Evolutionary conservation across 2,888 invertebrate genomes (phyloP).

Genomic region (Microplitis deprimator): DNA sequence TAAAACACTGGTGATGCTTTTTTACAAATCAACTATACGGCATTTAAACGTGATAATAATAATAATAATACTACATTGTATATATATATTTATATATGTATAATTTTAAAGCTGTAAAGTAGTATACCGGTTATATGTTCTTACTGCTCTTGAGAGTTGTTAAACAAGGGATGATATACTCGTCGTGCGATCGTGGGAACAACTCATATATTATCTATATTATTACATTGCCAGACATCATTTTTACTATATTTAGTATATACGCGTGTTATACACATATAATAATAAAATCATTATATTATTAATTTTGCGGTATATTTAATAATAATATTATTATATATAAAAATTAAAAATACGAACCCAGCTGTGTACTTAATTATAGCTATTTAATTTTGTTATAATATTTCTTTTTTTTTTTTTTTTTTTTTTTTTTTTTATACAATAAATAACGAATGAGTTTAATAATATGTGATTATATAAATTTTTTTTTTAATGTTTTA

Average conservation of each 20-base stretch:
- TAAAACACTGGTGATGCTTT: neutral
- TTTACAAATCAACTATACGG: neutral
- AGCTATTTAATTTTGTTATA: neutral
- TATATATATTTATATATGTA: too few relatives aligned
- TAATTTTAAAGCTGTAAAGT: slow-evolving; percentile 15
- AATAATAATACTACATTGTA: neutral
- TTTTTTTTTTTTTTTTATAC: neutral
- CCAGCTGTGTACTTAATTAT: neutral
- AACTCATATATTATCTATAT: neutral
- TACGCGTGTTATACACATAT: neutral
- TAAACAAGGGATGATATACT: neutral
- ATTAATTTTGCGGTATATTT: neutral
- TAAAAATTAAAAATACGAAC: neutral
- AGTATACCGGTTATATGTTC: slow-evolving; percentile 43
- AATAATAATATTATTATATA: neutral
- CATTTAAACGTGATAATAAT: neutral
- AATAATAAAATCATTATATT: neutral
- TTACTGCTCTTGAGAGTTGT: slow-evolving; percentile 5
- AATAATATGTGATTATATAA: too few relatives aligned
- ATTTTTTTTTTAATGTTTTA: neutral
- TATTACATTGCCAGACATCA: neutral
- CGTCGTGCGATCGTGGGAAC: slow-evolving; percentile 23
- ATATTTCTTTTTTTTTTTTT: neutral
- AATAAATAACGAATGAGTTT: neutral
- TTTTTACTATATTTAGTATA: neutral